phyloP scores from a whole-genome alignment of 2,888 invertebrate species.

The Gisinianus flammeolus region DNA sequence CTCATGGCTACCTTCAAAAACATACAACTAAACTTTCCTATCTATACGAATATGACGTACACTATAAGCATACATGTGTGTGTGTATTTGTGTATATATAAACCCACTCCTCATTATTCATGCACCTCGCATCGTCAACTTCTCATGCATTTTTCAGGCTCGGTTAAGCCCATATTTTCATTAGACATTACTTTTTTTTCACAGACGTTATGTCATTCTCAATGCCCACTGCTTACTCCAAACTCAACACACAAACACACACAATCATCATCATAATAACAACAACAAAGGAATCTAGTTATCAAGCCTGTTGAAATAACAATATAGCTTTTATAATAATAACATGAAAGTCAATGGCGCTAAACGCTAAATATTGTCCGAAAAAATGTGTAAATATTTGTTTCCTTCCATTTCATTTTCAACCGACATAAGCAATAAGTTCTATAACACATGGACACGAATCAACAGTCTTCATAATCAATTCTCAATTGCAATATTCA shows the following conservation, averaged over 20 bases:
- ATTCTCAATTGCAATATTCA: no score
- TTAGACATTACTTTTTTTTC: constrained; percentile 15
- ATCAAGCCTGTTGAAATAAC: not conserved
- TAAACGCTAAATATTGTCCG: no score
- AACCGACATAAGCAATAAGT: no score
- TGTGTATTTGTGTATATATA: not conserved
- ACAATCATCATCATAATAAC: not conserved
- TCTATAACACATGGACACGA: no score
- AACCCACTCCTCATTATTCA: constrained; percentile 24
- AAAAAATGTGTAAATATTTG: not conserved
- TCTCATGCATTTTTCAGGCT: constrained; percentile 30
- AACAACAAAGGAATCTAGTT: not conserved
- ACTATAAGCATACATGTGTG: not conserved
- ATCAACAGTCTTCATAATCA: no score
- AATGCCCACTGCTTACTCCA: not conserved
- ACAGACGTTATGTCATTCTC: constrained; percentile 25
- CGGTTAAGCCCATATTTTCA: constrained; percentile 27
- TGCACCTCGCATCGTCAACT: constrained; percentile 34
- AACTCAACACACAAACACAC: constrained; percentile 2
- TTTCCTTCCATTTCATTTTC: no score
- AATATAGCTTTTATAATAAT: not conserved
- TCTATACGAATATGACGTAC: not conserved
- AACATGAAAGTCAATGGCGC: not conserved
- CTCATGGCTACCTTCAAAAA: constrained; percentile 1
- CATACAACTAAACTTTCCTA: not conserved